Conservation (phyloP, 1,140 invertebrate species). For the Nebria ingens region DNA sequence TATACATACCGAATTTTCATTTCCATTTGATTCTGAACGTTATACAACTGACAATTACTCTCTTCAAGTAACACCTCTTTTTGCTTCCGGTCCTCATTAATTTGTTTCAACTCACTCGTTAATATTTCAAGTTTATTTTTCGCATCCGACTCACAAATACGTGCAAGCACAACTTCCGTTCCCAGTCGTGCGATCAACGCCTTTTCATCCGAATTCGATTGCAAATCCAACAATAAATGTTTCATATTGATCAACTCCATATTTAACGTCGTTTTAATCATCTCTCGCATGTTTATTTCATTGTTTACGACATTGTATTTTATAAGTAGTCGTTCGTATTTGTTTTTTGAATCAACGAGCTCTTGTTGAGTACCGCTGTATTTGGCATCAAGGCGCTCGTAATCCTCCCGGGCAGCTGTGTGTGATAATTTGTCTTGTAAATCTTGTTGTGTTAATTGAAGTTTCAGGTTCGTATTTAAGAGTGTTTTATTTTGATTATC, state of each 20-base stretch:
- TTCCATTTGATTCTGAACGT: slow-evolving; percentile 2
- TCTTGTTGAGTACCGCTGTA: slow-evolving; percentile 20
- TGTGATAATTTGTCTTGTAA: slow-evolving; percentile 23
- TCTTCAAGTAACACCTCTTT: slow-evolving; percentile 6
- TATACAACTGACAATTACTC: slow-evolving; percentile 10
- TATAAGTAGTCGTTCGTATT: slow-evolving; percentile 28
- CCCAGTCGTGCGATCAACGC: slow-evolving; percentile 45
- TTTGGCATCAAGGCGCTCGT: slow-evolving; percentile 17
- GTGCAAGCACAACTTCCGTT: slow-evolving; percentile 24
- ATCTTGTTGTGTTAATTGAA: slow-evolving; percentile 34
- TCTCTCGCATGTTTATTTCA: slow-evolving; percentile 13
- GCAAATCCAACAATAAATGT: slow-evolving; percentile 54
- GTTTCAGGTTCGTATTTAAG: slow-evolving; percentile 31
- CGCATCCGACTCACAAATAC: slow-evolving; percentile 20
- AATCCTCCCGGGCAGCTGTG: slow-evolving; percentile 19
- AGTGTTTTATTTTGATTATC: slow-evolving; percentile 32
- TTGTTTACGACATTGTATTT: slow-evolving; percentile 27
- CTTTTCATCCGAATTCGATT: slow-evolving; percentile 50
- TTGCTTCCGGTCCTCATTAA: slow-evolving; percentile 13
- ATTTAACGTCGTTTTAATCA: slow-evolving; percentile 28
- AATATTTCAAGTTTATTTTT: slow-evolving; percentile 22
- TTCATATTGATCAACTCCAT: slow-evolving; percentile 48
- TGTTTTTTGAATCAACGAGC: slow-evolving; percentile 20
- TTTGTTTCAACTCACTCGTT: slow-evolving; percentile 18
- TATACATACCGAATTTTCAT: slow-evolving; percentile 10